Base-by-base conservation (phyloP, 2,797 vertebrate genomes). In the Anomalospiza imberbis region DNA sequence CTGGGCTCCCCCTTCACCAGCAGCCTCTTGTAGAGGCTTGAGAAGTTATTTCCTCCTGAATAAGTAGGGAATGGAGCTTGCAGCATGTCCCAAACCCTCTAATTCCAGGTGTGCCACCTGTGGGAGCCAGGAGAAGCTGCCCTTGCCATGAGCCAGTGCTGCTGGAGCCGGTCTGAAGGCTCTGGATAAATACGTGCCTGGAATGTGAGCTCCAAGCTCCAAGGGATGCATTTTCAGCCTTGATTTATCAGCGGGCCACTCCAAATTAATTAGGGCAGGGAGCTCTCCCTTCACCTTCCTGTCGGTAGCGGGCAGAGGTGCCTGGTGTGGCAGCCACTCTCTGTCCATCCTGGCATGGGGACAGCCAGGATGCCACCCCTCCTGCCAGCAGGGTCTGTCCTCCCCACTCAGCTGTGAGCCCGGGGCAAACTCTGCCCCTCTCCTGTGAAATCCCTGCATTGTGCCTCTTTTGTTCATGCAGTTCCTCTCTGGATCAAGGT, bases 381-480 rank as follows among this genome's bases (percentile, higher is more conserved):
- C 36, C 86, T 85, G 62, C 55, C 72, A 21, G n/a, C 88, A 76
- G 34, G 71, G 38, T 25, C 80, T 74, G 50, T 36, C 34, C 67
- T 57, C 17, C 26, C 32, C 22, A 1, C 17, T 22, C 1, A 0
- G 16, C 24, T 58, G 54, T 50, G 18, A n/a, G 20, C 51, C 42
- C 2, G 0, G 10, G 31, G 15, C 18, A 67, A 74, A 8, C 32
- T 28, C 73, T 48, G 36, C n/a, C 5, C 9, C 25, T 34, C 14
- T 34, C 7, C 57, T 20, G 2, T 0, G 0, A 42, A 70, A 40
- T 6, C 14, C 54, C 62, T 25, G 26, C 16, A 12, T 2, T 36
- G 13, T 0, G 7, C 26, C 34, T 50, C 74, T 17, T 13, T 0
- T 4, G 1, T 17, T 10, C 12, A 0, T 0, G 9, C 2, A 1